phyloP scores from a whole-genome alignment of 2,113 vertebrate genomes.

The Siphamia tubifer region DNA sequence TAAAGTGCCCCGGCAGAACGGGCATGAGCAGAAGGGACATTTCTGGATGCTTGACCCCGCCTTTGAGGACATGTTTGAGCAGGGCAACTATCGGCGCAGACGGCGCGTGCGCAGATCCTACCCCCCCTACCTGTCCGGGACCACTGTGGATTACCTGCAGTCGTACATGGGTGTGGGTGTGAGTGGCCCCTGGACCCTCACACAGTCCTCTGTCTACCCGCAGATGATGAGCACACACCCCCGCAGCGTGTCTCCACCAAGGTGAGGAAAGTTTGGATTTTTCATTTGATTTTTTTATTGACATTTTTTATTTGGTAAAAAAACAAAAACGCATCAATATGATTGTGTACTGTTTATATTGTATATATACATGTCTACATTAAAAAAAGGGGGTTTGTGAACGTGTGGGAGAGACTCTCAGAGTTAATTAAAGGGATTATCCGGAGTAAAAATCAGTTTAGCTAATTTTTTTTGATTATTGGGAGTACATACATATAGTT shows the following conservation, averaged over 20 bases:
- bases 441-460: too few species aligned
- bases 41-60: slow-evolving; percentile 82
- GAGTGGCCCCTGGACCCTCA: slow-evolving; percentile 62
- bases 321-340: too few species aligned
- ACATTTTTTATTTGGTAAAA: too few species aligned
- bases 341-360: too few species aligned
- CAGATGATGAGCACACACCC: slow-evolving; percentile 33
- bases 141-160: slow-evolving; percentile 54
- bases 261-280: too few species aligned
- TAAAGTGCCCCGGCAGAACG: slow-evolving; percentile 73
- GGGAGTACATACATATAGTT: too few species aligned
- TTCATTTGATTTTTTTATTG: too few species aligned
- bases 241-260: slow-evolving; percentile 54
- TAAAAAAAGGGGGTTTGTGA: too few species aligned
- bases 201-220: slow-evolving; percentile 25
- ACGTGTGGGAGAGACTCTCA: too few species aligned
- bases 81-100: slow-evolving; percentile 78
- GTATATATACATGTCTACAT: too few species aligned
- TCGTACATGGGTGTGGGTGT: slow-evolving; percentile 43
- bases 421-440: too few species aligned
- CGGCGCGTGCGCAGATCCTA: slow-evolving; percentile 66
- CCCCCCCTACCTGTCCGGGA: slow-evolving; percentile 44
- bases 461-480: too few species aligned
- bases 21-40: slow-evolving; percentile 71
- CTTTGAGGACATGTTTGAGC: slow-evolving; percentile 82